Evolutionary conservation across 2,797 vertebrate genomes (phyloP).

Genomic region (Acestrorhynchus altus): DNA sequence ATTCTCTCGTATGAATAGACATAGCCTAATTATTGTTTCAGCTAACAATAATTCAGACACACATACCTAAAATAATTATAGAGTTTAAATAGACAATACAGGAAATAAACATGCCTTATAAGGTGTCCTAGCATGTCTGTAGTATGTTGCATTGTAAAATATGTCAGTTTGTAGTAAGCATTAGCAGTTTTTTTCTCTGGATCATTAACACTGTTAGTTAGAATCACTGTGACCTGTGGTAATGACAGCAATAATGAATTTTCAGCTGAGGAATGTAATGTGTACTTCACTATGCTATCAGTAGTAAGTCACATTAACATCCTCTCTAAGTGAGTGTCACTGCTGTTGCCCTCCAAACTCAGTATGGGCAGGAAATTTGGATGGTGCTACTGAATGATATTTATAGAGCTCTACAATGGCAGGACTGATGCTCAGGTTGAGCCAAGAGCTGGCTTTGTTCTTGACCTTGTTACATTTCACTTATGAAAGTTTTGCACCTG

Average conservation of each 20-base stretch:
- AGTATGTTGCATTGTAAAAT: background rate
- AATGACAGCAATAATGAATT: slow-evolving; percentile 24
- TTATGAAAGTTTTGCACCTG: slow-evolving; percentile 29
- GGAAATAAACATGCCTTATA: background rate
- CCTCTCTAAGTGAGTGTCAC: slow-evolving; percentile 39
- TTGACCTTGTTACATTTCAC: slow-evolving; percentile 45
- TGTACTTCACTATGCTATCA: slow-evolving; percentile 39
- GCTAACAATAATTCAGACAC: no score
- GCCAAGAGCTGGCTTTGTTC: slow-evolving; percentile 41
- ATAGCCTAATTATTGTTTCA: background rate
- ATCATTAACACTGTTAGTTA: slow-evolving; percentile 1
- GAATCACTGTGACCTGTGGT: slow-evolving; percentile 34
- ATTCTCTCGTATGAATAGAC: background rate
- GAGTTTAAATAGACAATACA: background rate
- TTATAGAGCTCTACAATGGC: slow-evolving; percentile 49
- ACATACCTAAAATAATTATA: background rate
- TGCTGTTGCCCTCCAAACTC: slow-evolving; percentile 33
- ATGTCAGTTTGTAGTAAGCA: background rate
- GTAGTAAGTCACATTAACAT: slow-evolving; percentile 47
- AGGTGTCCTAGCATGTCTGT: background rate
- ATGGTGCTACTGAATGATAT: slow-evolving; percentile 50
- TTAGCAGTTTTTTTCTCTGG: background rate
- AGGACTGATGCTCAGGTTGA: slow-evolving; percentile 41
- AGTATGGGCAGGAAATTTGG: slow-evolving; percentile 48
- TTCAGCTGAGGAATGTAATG: slow-evolving; percentile 26